Evolutionary conservation across 2,113 vertebrate species (phyloP).

Genomic region (Pelusios castaneus): DNA sequence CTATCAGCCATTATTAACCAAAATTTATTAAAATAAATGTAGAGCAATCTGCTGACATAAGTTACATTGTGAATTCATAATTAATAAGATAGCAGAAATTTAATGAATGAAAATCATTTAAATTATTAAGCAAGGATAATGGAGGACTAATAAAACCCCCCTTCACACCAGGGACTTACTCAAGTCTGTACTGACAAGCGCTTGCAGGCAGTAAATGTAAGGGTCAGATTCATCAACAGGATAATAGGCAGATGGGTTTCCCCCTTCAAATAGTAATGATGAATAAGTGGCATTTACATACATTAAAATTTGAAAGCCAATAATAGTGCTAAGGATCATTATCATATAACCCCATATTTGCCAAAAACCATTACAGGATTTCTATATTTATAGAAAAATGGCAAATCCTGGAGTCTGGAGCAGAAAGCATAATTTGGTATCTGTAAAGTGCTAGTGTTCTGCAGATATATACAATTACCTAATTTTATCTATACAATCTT

Average conservation of each 20-base stretch:
- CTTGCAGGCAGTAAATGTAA: not conserved
- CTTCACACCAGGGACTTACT: not conserved
- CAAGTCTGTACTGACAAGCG: not conserved
- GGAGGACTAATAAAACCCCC: slow-evolving; percentile 27
- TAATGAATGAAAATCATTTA: slow-evolving; percentile 55
- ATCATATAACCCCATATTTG: not conserved
- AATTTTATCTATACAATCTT: not conserved
- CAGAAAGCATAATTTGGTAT: not conserved
- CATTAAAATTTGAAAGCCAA: slow-evolving; percentile 7
- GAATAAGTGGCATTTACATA: not conserved
- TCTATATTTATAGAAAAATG: not conserved
- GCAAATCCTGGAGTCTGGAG: not conserved
- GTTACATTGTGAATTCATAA: slow-evolving; percentile 24
- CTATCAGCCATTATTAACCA: not conserved
- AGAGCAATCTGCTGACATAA: not conserved
- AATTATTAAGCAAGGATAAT: slow-evolving; percentile 42
- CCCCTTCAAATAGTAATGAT: slow-evolving; percentile 1
- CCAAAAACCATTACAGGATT: not conserved
- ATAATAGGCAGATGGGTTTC: not conserved
- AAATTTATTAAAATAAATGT: slow-evolving; percentile 20
- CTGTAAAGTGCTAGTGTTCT: not conserved
- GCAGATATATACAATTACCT: not conserved
- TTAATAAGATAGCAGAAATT: slow-evolving; percentile 37
- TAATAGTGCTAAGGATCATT: not conserved
- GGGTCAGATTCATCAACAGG: not conserved